Base-by-base conservation (phyloP, 2,797 vertebrate genomes). In the Silurus lanzhouensis region DNA sequence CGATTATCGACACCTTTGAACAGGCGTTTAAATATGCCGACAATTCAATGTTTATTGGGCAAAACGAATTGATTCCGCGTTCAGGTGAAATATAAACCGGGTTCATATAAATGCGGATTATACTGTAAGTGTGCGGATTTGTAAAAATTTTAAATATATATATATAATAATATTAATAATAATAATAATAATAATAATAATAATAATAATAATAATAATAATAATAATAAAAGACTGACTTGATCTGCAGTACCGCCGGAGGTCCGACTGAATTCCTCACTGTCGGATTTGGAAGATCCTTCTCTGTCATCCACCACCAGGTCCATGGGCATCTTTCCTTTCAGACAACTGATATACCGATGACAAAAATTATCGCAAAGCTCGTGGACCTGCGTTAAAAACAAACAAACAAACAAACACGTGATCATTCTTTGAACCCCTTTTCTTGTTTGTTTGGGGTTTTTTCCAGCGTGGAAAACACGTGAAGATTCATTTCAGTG, bases 311-410 rank as follows among this genome's bases (percentile, higher is more conserved):
- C 97, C 89, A 97, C 97, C 82, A 98, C 97, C 95, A 98, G 94
- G 93, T 99, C 97, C 84, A 98, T 97, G 63, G 97, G 97, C 97
- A 98, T 98, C 92, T 99, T 99, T 83, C 97, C 97, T 93, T 97
- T 99, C 94, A 99, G 96, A 93, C 97, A 99, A 95, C 97, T 98
- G 95, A 98, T 98, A 94, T 99, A 98, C 89, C 97, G 97, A 92
- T 97, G 97, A 91, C 97, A 98, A 95, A 98, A 98, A 96, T 98
- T 98, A 95, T 98, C 97, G 90, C 97, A 99, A 84, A 98, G 95
- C 94, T 98, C 97, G 89, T 99, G 97, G 90, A 98, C 97, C 97
- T 98, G 87, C 46, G 38, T 58, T 12, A 48, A 52, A 64, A 89
- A 92, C 84, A 87, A 89, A 67, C 4, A 27, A 38, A 68, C 6